Evolutionary conservation across 37 sponge, comb jelly and placozoan species (phyloP).

Genomic region (Cliona cf. orientalis): DNA sequence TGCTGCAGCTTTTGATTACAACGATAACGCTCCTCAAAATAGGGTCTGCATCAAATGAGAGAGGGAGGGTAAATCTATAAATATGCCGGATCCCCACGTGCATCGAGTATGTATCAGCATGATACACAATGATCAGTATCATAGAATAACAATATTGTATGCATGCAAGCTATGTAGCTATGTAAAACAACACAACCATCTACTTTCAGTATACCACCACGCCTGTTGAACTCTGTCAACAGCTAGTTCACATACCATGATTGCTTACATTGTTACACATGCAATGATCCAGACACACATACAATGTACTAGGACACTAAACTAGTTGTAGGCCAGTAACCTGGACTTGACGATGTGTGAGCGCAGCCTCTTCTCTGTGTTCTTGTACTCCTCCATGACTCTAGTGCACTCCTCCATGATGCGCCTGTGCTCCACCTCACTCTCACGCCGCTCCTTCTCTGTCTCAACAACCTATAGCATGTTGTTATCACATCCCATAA

Average conservation of each 20-base stretch:
- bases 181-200: background rate
- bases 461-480: constrained; percentile 46
- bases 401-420: constrained; percentile 20
- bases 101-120: background rate
- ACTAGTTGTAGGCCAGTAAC: background rate
- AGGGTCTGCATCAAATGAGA: constrained; percentile 22
- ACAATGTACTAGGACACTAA: too few relatives aligned
- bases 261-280: too few relatives aligned
- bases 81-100: background rate
- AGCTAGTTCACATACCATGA: too few relatives aligned
- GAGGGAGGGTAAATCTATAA: background rate
- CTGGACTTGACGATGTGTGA: constrained; percentile 47
- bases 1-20: constrained; percentile 10
- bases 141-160: background rate
- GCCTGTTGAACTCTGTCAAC: too few relatives aligned
- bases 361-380: constrained; percentile 28
- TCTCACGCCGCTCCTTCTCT: constrained; percentile 45
- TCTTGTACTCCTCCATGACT: constrained; percentile 20
- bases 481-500: too few relatives aligned
- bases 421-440: constrained; percentile 46
- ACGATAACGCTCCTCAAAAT: constrained; percentile 35
- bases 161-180: background rate
- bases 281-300: too few relatives aligned
- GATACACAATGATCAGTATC: background rate
- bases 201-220: too few relatives aligned